These are phyloP conservation scores for Cosmorhoe ocellata DNA, from an alignment of 2,888 invertebrate genomes.

Conservation along the genomic window DNA sequence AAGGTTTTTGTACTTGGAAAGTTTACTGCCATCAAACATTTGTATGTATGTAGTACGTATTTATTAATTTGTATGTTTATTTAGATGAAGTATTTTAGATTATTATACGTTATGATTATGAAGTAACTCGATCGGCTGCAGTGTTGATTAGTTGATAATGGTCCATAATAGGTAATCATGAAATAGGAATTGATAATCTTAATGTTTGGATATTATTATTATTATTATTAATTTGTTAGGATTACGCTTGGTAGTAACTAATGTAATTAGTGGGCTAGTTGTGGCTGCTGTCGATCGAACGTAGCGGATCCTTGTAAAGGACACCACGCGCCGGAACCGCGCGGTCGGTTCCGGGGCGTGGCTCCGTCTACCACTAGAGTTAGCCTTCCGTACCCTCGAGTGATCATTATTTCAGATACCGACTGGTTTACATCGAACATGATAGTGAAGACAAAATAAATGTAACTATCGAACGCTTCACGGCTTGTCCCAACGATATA, in stretches of 20 bases:
- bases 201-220: constrained; percentile 31
- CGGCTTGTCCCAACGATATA: neutral
- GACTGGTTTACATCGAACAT: neutral
- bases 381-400: neutral
- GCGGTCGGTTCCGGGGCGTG: too few relatives aligned
- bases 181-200: constrained; percentile 52
- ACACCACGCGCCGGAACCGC: too few relatives aligned
- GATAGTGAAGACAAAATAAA: neutral
- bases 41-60: constrained; percentile 7
- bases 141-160: constrained; percentile 24
- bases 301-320: too few relatives aligned
- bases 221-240: constrained; percentile 6
- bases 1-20: constrained; percentile 22
- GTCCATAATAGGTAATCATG: constrained; percentile 28
- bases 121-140: constrained; percentile 18
- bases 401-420: neutral
- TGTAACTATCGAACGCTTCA: neutral
- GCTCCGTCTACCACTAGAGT: too few relatives aligned
- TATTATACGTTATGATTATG: constrained; percentile 7
- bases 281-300: neutral
- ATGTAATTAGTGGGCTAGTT: constrained; percentile 3
- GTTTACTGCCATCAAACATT: constrained; percentile 7
- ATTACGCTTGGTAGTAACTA: constrained; percentile 8
- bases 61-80: constrained; percentile 4
- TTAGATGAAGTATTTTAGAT: neutral